Evolutionary conservation across 2,888 invertebrate genomes (phyloP).

Genomic region (Caenorhabditis auriculariae): DNA sequence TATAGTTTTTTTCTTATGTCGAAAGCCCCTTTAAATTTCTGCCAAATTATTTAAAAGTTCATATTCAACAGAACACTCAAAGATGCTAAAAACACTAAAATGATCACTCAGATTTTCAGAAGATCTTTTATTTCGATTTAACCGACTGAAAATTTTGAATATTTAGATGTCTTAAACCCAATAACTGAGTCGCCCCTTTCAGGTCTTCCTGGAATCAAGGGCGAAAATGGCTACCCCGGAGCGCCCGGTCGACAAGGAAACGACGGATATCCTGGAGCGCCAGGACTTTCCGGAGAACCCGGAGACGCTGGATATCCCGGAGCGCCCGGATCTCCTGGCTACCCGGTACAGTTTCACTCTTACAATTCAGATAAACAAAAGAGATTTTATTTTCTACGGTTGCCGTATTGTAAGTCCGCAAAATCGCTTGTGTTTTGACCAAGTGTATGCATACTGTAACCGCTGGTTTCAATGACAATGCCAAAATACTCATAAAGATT

Average conservation of each 20-base stretch:
- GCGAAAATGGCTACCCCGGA: slow-evolving; percentile 45
- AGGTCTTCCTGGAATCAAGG: slow-evolving; percentile 47
- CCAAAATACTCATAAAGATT: too few relatives aligned
- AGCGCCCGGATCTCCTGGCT: slow-evolving; percentile 43
- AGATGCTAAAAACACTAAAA: too few relatives aligned
- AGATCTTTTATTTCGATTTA: too few relatives aligned
- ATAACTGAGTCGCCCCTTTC: slow-evolving; percentile 21
- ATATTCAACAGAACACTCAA: too few relatives aligned
- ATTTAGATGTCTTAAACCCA: slow-evolving; percentile 10
- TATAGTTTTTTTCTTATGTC: not conserved
- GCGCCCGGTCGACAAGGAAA: slow-evolving; percentile 41
- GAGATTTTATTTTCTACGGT: not conserved
- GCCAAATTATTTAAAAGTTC: too few relatives aligned
- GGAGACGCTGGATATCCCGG: slow-evolving; percentile 52
- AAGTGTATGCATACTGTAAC: too few relatives aligned
- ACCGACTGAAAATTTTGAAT: not conserved
- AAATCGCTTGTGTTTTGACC: too few relatives aligned
- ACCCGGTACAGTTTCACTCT: slow-evolving; percentile 32
- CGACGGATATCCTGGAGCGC: slow-evolving; percentile 41
- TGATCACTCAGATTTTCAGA: too few relatives aligned
- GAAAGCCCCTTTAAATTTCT: not conserved
- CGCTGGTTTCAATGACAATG: too few relatives aligned
- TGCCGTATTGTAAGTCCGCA: too few relatives aligned
- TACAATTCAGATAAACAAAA: not conserved
- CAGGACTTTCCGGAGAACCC: slow-evolving; percentile 51